These are phyloP conservation scores for Bradypodion ventrale DNA, from an alignment of 2,797 vertebrate genomes.

Conservation along the genomic window DNA sequence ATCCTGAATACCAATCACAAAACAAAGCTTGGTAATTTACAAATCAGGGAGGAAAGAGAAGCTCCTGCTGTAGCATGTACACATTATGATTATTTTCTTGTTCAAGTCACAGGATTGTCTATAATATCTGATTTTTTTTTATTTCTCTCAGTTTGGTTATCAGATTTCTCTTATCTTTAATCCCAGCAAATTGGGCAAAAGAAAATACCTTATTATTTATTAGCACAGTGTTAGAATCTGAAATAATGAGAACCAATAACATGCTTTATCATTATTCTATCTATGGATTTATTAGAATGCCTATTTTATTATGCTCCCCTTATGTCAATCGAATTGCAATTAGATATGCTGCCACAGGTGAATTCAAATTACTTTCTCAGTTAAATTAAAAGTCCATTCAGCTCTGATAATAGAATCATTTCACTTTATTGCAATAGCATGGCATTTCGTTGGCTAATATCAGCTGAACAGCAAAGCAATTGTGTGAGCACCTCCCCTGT, in stretches of 20 bases:
- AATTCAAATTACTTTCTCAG: conserved; percentile 10
- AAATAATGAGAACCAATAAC: conserved; percentile 16
- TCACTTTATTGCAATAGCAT: neutral
- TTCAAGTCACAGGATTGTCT: no score
- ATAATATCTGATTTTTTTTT: no score
- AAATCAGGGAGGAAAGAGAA: no score
- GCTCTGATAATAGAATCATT: neutral
- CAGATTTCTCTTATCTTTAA: no score
- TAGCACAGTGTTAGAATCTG: conserved; percentile 15
- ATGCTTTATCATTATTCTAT: conserved; percentile 1
- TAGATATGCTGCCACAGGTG: neutral
- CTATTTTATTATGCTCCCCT: conserved; percentile 22
- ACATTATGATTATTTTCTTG: no score
- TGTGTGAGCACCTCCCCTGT: neutral
- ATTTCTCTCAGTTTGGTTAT: neutral
- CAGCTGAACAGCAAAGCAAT: neutral
- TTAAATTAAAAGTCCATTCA: neutral
- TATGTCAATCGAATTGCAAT: neutral
- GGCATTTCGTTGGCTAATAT: neutral
- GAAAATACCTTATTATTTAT: no score
- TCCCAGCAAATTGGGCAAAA: no score
- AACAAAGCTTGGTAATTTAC: no score
- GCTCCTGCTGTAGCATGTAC: no score
- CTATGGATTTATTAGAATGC: neutral
- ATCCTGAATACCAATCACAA: no score